A percentile compares a stretch with the other conserved stretches of the same genome.
Evolutionary conservation across 1,140 invertebrate genomes (phyloP).

Genomic region (Carposina sasakii): DNA sequence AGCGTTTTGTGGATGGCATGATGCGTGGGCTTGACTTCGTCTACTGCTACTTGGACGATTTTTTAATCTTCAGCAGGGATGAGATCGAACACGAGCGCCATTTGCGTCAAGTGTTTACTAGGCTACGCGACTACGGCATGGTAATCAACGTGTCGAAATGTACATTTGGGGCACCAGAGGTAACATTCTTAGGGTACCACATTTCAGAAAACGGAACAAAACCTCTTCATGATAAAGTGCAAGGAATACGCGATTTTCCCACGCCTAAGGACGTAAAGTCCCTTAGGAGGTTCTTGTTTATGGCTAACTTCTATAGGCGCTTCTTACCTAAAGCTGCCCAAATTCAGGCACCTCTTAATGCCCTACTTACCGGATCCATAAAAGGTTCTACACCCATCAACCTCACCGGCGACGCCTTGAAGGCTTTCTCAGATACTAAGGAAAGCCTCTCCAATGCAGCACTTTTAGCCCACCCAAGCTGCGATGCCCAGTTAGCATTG

Average conservation of each 20-base stretch:
- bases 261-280: constrained; percentile 2
- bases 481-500: too few species aligned
- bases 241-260: constrained; percentile 4
- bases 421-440: too few species aligned
- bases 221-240: constrained; percentile 2
- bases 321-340: constrained; percentile 9
- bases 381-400: constrained; percentile 8
- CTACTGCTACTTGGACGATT: constrained; percentile 16
- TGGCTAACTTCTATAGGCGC: constrained; percentile 9
- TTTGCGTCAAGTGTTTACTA: constrained; percentile 6
- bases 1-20: constrained; percentile 37
- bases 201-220: background rate
- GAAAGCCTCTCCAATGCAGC: too few species aligned
- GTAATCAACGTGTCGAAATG: constrained; percentile 5
- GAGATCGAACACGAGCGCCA: constrained; percentile 9
- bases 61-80: constrained; percentile 7
- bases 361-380: background rate
- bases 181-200: constrained; percentile 6
- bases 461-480: too few species aligned
- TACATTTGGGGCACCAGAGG: background rate
- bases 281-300: constrained; percentile 1
- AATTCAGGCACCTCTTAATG: constrained; percentile 10
- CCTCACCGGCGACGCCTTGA: too few species aligned
- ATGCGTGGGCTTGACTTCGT: constrained; percentile 42
- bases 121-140: constrained; percentile 5